Evolutionary conservation across 2,113 vertebrate genomes (phyloP).

Genomic region (Phoxinus phoxinus): DNA sequence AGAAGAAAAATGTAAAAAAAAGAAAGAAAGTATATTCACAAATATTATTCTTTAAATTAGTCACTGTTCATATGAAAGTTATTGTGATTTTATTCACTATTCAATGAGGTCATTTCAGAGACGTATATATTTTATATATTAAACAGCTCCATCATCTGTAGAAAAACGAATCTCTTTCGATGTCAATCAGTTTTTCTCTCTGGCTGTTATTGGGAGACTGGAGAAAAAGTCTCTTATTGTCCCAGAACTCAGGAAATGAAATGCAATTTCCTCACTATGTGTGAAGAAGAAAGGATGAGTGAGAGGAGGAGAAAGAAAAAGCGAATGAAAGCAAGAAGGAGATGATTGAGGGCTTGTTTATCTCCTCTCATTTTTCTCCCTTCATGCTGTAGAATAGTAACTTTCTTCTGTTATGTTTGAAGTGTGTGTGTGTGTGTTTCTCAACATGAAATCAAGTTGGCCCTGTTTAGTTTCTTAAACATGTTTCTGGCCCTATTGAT

Average conservation of each 20-base stretch:
- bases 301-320: not conserved
- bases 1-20: not conserved
- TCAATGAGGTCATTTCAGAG: not conserved
- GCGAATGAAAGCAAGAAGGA: not conserved
- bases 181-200: conserved; percentile 26
- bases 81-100: not conserved
- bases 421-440: not conserved
- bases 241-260: conserved; percentile 20
- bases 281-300: conserved; percentile 13
- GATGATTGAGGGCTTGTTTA: not conserved
- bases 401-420: not conserved
- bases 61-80: not conserved
- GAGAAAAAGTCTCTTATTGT: conserved; percentile 27
- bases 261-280: conserved; percentile 17
- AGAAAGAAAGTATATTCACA: no score
- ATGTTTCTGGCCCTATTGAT: not conserved
- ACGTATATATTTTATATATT: no score
- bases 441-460: not conserved
- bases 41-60: not conserved
- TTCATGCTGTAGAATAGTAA: not conserved
- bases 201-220: not conserved
- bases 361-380: not conserved
- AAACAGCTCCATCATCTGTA: not conserved
- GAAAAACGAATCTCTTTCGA: not conserved
- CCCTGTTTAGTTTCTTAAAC: not conserved